Percentiles rank a stretch among this genome's conserved stretches.
These are phyloP conservation scores for Propithecus coquereli DNA, from an alignment of 2,113 vertebrate species.

Conservation along the genomic window DNA sequence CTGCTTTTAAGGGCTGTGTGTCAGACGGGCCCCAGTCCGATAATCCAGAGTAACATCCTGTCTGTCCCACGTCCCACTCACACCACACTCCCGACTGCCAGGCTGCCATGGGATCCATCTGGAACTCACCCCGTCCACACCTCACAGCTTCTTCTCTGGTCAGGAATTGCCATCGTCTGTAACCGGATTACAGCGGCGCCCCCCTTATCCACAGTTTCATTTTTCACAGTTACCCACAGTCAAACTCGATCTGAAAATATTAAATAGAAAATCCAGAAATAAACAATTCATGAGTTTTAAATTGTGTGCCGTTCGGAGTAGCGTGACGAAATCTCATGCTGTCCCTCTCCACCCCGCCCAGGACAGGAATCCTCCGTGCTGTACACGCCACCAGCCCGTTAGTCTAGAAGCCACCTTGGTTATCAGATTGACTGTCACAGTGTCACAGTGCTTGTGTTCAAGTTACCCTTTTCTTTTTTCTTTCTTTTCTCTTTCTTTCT, in stretches of 20 bases:
- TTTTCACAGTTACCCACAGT: not conserved
- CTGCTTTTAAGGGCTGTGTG: not conserved
- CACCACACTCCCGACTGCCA: too few relatives aligned
- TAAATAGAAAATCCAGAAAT: not conserved
- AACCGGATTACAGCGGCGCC: not conserved
- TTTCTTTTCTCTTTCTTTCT: too few relatives aligned
- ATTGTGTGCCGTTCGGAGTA: not conserved
- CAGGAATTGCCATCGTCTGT: not conserved
- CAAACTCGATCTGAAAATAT: not conserved
- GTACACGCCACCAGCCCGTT: not conserved
- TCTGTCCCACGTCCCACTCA: not conserved
- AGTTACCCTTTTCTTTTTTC: too few relatives aligned
- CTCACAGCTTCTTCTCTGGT: not conserved
- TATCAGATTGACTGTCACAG: not conserved
- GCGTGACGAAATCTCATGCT: not conserved
- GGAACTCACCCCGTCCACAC: not conserved
- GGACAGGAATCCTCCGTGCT: not conserved
- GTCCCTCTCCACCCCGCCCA: not conserved
- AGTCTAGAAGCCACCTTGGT: not conserved
- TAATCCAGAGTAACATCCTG: not conserved
- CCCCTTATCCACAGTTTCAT: not conserved
- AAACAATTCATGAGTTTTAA: not conserved
- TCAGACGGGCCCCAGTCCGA: not conserved
- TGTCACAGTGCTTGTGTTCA: not conserved
- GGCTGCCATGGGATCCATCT: not conserved